Percentiles rank a stretch among this genome's conserved stretches.
phyloP scores from a whole-genome alignment of 2,113 vertebrate genomes.

The Calyptomena viridis region DNA sequence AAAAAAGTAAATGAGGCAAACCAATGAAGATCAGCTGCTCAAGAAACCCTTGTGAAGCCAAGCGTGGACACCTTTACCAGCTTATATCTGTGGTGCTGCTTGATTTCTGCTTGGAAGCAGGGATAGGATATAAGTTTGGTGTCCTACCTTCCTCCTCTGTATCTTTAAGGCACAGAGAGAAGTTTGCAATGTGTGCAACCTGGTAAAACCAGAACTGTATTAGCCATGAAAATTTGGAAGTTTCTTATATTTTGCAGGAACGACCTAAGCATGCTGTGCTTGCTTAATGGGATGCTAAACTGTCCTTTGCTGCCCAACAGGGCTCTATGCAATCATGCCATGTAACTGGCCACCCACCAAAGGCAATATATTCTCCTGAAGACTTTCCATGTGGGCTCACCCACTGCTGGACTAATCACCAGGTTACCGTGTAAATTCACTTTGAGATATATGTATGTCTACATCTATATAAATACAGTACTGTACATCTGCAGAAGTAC shows the following conservation, averaged over 20 bases:
- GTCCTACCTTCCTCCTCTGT: constrained; percentile 17
- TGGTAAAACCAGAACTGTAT: constrained; percentile 38
- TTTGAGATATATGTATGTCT: constrained; percentile 69
- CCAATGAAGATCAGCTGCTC: background rate
- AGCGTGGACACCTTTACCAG: constrained; percentile 28
- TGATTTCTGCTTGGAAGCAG: constrained; percentile 33
- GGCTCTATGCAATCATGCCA: constrained; percentile 33
- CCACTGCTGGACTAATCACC: constrained; percentile 57
- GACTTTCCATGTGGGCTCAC: constrained; percentile 37
- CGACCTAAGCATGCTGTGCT: constrained; percentile 61
- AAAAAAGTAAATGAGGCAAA: background rate
- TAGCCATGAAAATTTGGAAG: constrained; percentile 26
- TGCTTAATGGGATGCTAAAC: constrained; percentile 63
- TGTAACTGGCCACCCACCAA: background rate
- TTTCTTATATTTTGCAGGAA: constrained; percentile 52
- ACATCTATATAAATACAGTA: constrained; percentile 65
- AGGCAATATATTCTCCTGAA: constrained; percentile 40
- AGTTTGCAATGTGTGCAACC: background rate
- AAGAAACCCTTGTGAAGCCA: background rate
- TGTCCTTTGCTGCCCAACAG: constrained; percentile 17
- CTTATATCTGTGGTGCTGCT: constrained; percentile 54
- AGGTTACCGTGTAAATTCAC: constrained; percentile 72
- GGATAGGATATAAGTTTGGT: background rate
- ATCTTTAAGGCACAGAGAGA: constrained; percentile 13
- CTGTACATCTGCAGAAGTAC: constrained; percentile 67